Conservation (phyloP, 2,113 vertebrate genomes). For the Plecotus auritus region DNA sequence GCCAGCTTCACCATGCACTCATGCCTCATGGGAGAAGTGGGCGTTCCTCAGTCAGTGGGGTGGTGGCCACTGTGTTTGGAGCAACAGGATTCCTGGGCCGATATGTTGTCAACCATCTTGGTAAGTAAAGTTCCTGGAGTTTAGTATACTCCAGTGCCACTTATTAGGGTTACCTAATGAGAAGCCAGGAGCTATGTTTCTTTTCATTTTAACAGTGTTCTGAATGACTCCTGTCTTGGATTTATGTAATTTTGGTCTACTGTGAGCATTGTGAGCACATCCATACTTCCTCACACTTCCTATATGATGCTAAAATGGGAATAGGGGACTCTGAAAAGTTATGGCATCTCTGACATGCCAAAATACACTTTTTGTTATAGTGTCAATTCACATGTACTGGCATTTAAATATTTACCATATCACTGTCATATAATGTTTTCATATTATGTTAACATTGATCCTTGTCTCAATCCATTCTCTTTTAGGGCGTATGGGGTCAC, state of each 20-base stretch:
- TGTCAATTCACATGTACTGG: background rate
- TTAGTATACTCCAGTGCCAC: background rate
- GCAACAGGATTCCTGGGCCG: constrained; percentile 95
- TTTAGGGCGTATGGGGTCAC: constrained; percentile 93
- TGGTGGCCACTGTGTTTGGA: constrained; percentile 96
- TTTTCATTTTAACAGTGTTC: background rate
- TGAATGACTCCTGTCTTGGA: background rate
- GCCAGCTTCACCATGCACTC: constrained; percentile 87
- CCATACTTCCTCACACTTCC: background rate
- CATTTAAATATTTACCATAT: background rate
- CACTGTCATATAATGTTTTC: background rate
- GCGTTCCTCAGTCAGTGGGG: constrained; percentile 92
- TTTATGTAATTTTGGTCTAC: background rate
- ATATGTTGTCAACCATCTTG: constrained; percentile 92
- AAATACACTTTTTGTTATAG: background rate
- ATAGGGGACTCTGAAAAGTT: background rate
- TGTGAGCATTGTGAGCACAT: background rate
- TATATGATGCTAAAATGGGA: background rate
- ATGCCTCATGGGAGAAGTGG: constrained; percentile 92
- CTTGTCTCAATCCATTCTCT: background rate
- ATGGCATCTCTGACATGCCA: background rate
- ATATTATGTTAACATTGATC: background rate
- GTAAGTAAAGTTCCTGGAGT: constrained; percentile 75
- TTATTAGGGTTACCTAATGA: background rate
- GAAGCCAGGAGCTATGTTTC: background rate